These are phyloP conservation scores for Chondrilla cf. caribensis DNA, from an alignment of 37 sponge, comb jelly and placozoan genomes.

Conservation along the genomic window DNA sequence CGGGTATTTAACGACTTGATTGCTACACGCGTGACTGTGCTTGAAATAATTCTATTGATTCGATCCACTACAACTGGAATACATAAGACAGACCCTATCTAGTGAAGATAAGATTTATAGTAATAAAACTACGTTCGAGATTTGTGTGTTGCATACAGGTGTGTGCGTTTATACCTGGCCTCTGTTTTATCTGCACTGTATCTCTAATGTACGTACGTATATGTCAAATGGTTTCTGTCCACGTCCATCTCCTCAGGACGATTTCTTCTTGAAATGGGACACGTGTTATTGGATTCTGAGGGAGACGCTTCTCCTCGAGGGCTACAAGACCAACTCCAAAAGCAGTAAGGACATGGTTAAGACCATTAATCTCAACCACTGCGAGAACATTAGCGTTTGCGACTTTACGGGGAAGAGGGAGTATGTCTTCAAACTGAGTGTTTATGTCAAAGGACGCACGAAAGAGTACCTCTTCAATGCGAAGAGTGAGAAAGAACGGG, in stretches of 20 bases:
- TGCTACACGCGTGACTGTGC: too few species aligned
- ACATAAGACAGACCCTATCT: too few species aligned
- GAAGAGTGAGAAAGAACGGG: constrained; percentile 28
- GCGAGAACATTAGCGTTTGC: constrained; percentile 42
- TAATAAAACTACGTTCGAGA: too few species aligned
- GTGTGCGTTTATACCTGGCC: too few species aligned
- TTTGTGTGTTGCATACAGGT: too few species aligned
- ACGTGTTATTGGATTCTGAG: constrained; percentile 61
- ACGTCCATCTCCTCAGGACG: not conserved
- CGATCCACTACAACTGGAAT: too few species aligned
- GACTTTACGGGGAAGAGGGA: not conserved
- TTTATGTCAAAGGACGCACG: not conserved
- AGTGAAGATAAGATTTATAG: too few species aligned
- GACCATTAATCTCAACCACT: constrained; percentile 53
- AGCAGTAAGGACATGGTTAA: constrained; percentile 53
- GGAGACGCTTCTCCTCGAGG: constrained; percentile 41
- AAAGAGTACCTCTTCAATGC: constrained; percentile 55
- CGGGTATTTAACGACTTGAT: too few species aligned
- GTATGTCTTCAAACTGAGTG: constrained; percentile 43
- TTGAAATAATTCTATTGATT: too few species aligned
- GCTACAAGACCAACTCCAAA: constrained; percentile 42
- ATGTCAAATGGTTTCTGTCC: not conserved
- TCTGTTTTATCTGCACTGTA: too few species aligned
- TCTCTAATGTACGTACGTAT: too few species aligned
- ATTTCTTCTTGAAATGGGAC: constrained; percentile 27